These are phyloP conservation scores for Natrix natrix DNA, from an alignment of 2,797 vertebrate genomes.

Conservation along the genomic window DNA sequence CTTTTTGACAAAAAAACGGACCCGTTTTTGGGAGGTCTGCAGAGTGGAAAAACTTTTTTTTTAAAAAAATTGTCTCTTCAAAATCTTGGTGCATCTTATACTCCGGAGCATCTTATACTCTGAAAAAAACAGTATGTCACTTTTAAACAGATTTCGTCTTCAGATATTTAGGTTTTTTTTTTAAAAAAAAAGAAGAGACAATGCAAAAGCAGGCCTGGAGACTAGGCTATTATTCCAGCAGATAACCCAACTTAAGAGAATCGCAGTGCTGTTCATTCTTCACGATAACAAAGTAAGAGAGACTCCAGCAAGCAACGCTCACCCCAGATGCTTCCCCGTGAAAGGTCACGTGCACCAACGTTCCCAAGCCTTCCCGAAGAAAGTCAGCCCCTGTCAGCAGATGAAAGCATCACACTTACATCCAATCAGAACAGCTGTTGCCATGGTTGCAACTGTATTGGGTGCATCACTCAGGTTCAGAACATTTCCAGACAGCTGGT, in stretches of 20 bases:
- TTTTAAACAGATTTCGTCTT: conserved; percentile 30
- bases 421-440: conserved; percentile 92
- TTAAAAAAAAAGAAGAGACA: background rate
- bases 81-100: too few relatives aligned
- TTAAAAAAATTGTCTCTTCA: too few relatives aligned
- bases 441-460: conserved; percentile 92
- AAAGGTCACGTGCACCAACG: conserved; percentile 74
- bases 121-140: background rate
- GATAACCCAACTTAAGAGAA: conserved; percentile 35
- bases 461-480: conserved; percentile 91
- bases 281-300: conserved; percentile 11
- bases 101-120: too few relatives aligned
- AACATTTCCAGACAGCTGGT: conserved; percentile 95
- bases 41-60: too few relatives aligned
- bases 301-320: conserved; percentile 14
- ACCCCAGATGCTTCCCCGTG: conserved; percentile 16
- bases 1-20: too few relatives aligned
- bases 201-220: background rate
- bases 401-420: conserved; percentile 86
- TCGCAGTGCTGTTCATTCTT: background rate
- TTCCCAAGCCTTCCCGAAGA: conserved; percentile 66
- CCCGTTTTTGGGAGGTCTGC: too few relatives aligned
- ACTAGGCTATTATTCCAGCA: conserved; percentile 35
- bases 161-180: background rate
- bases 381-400: conserved; percentile 70